Conservation (phyloP, 2,113 vertebrate genomes). For the Martes martes region DNA sequence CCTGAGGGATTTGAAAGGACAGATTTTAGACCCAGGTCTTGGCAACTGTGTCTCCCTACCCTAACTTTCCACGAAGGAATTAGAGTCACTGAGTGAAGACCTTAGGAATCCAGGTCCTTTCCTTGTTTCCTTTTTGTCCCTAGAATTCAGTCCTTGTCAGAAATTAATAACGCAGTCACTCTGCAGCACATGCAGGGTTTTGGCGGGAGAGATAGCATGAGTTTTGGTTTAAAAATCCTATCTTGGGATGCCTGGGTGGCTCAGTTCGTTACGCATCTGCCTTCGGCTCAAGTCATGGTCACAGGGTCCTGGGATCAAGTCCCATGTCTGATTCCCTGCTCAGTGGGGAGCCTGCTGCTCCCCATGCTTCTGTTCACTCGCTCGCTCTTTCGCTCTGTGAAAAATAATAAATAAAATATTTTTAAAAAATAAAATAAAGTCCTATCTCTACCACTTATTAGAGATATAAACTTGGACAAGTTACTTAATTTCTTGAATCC, state of each 20-base stretch:
- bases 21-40: not conserved
- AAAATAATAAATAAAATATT: too few species aligned
- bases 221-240: not conserved
- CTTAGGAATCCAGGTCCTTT: not conserved
- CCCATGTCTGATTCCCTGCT: too few species aligned
- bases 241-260: too few species aligned
- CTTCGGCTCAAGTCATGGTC: too few species aligned
- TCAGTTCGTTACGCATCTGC: too few species aligned
- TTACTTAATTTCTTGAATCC: not conserved
- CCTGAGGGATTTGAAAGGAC: not conserved
- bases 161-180: not conserved
- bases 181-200: fast-evolving
- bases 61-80: not conserved
- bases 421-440: not conserved
- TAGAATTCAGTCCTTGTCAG: not conserved
- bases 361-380: too few species aligned
- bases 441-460: not conserved
- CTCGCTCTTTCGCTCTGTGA: too few species aligned
- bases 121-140: not conserved
- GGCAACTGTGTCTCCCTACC: not conserved
- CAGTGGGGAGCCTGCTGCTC: too few species aligned
- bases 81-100: not conserved
- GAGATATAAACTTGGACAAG: not conserved
- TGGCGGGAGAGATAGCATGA: not conserved
- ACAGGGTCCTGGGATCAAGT: too few species aligned